Conservation (phyloP, 2,888 invertebrate species). For the Yponomeuta plumbellus region DNA sequence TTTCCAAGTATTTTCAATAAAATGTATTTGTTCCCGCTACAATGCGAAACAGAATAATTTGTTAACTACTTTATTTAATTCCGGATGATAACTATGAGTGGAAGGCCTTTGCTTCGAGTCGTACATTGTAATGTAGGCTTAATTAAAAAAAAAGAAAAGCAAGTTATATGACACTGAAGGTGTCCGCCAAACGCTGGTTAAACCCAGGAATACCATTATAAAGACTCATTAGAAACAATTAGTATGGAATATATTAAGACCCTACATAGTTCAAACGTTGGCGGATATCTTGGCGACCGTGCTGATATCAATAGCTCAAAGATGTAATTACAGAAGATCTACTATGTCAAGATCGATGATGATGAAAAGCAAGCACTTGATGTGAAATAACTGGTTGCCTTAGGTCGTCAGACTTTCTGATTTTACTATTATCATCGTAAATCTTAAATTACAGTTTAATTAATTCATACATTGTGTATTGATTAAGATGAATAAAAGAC, state of each 20-base stretch:
- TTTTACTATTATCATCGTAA: not conserved
- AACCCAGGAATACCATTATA: constrained; percentile 47
- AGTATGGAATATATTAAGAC: constrained; percentile 59
- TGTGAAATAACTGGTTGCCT: not conserved
- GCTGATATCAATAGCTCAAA: constrained; percentile 23
- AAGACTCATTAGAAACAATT: constrained; percentile 63
- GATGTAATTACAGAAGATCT: not conserved
- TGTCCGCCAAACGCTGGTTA: constrained; percentile 34
- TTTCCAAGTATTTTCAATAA: too few species aligned
- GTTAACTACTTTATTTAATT: too few species aligned
- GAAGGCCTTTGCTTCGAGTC: too few species aligned
- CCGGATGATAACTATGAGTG: too few species aligned
- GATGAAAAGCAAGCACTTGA: not conserved
- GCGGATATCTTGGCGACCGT: constrained; percentile 23
- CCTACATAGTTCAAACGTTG: constrained; percentile 40
- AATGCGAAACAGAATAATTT: too few species aligned
- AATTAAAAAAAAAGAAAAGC: constrained; percentile 12
- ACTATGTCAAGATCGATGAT: not conserved
- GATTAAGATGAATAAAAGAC: not conserved
- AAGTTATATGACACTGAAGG: constrained; percentile 3
- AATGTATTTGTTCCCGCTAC: too few species aligned
- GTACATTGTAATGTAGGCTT: not conserved
- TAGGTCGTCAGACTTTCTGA: not conserved
- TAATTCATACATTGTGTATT: constrained; percentile 9
- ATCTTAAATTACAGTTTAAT: not conserved